Conservation (phyloP, 2,888 invertebrate genomes). For the Pristionchus arcanus region DNA sequence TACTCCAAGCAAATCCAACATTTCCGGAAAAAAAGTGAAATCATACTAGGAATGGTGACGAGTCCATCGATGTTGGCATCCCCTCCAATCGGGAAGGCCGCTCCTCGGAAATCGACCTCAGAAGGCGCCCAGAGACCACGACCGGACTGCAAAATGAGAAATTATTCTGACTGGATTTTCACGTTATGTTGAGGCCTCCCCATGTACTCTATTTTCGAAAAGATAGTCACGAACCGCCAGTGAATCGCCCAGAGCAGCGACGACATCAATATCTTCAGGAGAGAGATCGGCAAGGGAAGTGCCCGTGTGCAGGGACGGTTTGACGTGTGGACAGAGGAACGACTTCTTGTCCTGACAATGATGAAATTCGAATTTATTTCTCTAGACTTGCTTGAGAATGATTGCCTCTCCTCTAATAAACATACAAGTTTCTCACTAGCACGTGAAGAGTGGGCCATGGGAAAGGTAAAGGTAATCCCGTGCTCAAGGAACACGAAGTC, state of each 20-base stretch:
- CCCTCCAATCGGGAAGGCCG: constrained; percentile 77
- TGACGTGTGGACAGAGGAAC: constrained; percentile 52
- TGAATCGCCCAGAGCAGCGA: constrained; percentile 54
- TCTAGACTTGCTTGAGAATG: no score
- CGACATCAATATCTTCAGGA: constrained; percentile 54
- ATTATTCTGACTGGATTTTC: not conserved
- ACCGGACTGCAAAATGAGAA: constrained; percentile 65
- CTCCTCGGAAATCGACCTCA: constrained; percentile 75
- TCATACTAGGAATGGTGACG: constrained; percentile 76
- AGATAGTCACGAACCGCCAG: not conserved
- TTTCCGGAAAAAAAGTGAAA: not conserved
- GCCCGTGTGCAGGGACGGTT: constrained; percentile 52
- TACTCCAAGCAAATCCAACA: not conserved
- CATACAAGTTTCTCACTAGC: not conserved
- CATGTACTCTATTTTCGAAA: not conserved
- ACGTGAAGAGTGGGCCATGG: no score
- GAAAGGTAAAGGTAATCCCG: no score
- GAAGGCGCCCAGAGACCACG: constrained; percentile 74
- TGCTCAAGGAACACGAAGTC: no score
- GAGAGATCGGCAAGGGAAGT: constrained; percentile 53
- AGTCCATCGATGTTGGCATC: constrained; percentile 78
- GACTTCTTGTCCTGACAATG: constrained; percentile 51
- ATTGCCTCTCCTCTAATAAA: no score
- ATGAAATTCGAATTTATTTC: no score
- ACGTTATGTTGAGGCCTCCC: not conserved